Percentiles rank a stretch among this genome's conserved stretches.
phyloP scores from a whole-genome alignment of 2,113 vertebrate species.

The Lutjanus erythropterus region DNA sequence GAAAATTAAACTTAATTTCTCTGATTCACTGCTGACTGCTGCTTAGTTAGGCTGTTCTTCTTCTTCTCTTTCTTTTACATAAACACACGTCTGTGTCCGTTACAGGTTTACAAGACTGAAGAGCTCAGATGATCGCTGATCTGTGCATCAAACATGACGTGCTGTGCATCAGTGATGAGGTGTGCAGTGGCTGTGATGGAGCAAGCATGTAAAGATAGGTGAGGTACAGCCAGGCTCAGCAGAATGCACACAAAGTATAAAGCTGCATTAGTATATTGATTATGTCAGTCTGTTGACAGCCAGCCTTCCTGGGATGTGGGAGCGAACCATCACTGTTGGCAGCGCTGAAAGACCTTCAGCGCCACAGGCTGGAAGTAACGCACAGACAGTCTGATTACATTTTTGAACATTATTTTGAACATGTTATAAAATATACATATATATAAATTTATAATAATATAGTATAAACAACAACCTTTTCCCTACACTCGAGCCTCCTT shows the following conservation, averaged over 20 bases:
- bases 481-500: too few species aligned
- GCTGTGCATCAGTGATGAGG: slow-evolving; percentile 93
- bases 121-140: slow-evolving; percentile 92
- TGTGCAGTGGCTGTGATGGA: slow-evolving; percentile 94
- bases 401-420: too few species aligned
- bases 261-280: background rate
- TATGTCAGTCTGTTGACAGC: slow-evolving; percentile 79
- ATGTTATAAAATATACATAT: too few species aligned
- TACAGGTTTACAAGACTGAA: slow-evolving; percentile 89
- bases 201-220: slow-evolving; percentile 93
- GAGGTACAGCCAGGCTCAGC: slow-evolving; percentile 15
- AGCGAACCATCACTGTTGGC: slow-evolving; percentile 90
- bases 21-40: too few species aligned
- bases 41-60: too few species aligned
- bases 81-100: background rate
- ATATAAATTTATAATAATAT: too few species aligned
- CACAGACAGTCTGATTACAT: background rate
- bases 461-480: too few species aligned
- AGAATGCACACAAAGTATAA: background rate
- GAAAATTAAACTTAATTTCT: too few species aligned
- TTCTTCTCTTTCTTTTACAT: too few species aligned
- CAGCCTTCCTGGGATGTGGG: slow-evolving; percentile 96
- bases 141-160: slow-evolving; percentile 91
- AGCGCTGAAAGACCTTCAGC: slow-evolving; percentile 95
- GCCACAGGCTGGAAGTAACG: slow-evolving; percentile 95